Conservation (phyloP, 2,113 vertebrate genomes). For the Dipodomys ordii region DNA sequence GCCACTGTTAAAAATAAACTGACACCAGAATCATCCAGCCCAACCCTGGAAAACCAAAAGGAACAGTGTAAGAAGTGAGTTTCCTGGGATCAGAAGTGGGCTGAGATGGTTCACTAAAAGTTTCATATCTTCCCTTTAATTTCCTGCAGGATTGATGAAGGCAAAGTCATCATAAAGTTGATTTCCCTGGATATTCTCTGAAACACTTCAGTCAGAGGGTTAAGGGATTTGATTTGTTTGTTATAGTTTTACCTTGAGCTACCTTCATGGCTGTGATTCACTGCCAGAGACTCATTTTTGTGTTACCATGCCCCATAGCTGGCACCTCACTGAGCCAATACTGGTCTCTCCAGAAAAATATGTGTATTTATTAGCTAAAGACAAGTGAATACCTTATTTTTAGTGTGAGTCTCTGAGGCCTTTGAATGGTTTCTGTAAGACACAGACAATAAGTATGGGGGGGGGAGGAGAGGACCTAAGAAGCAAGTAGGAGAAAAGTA, state of each 20-base stretch:
- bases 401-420: slow-evolving; percentile 13
- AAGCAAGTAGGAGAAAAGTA: slow-evolving; percentile 55
- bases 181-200: slow-evolving; percentile 49
- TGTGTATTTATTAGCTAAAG: slow-evolving; percentile 32
- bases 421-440: slow-evolving; percentile 56
- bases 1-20: background rate
- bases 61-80: slow-evolving; percentile 34
- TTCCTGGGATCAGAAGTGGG: background rate
- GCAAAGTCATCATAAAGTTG: slow-evolving; percentile 31
- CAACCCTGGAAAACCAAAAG: slow-evolving; percentile 31
- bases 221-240: background rate
- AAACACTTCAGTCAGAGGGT: background rate
- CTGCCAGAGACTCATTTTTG: background rate
- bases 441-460: slow-evolving; percentile 50
- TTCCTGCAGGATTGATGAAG: slow-evolving; percentile 60
- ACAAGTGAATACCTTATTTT: slow-evolving; percentile 46
- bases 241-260: background rate
- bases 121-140: slow-evolving; percentile 33
- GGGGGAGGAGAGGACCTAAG: background rate
- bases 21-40: background rate
- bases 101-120: background rate
- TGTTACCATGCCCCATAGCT: background rate
- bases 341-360: slow-evolving; percentile 30
- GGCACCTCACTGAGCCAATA: background rate
- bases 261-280: background rate